Base-by-base conservation (phyloP, 2,888 invertebrate genomes). In the Eustalomyia histrio region DNA sequence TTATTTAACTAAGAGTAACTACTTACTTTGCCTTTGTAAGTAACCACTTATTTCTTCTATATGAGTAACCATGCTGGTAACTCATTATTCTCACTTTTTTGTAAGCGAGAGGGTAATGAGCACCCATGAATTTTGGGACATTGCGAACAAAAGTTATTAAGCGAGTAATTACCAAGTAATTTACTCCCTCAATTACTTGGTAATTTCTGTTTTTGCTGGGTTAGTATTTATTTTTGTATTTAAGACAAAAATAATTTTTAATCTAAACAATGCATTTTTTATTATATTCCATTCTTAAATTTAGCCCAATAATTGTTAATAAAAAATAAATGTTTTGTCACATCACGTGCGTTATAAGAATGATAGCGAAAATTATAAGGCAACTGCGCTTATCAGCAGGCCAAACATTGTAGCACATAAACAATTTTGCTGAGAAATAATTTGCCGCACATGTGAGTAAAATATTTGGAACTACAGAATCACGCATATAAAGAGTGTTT, bases 311-410 rank as follows among this genome's bases (percentile, higher is more conserved):
- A 39, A 6, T 29, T 29, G 6, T 29, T 6, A 4, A 39, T 39
- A 39, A 39, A 39, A 39, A 39, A n/a, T 8, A 35, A 71, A 60
- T 52, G 50, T 8, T 60, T 50, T 50, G 16, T 16, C 16, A 60
- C 60, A 61, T 71, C 71, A 71, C 71, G 60, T 61, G 71, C 17
- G 17, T 9, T 12, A 39, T 33, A 52, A 5, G 47, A 14, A 67
- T 12, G 21, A 9, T 6, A 50, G 12, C 12, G 1, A 39, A n/a
- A 47, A 53, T 58, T 47, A 21, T 58, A 33, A 60, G 60, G 21
- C 33, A 17, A 47, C 2, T 14, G 12, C 14, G 39, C 58, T 71
- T 61, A 61, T 71, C 71, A 61, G 52, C 52, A 16, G 50, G 24
- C 24, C 16, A 71, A 71, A 39, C 52, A 52, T 35, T 52, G 16